Evolutionary conservation across 92 coral and sea anemone species (phyloP).

Genomic region (Micromussa lordhowensis): DNA sequence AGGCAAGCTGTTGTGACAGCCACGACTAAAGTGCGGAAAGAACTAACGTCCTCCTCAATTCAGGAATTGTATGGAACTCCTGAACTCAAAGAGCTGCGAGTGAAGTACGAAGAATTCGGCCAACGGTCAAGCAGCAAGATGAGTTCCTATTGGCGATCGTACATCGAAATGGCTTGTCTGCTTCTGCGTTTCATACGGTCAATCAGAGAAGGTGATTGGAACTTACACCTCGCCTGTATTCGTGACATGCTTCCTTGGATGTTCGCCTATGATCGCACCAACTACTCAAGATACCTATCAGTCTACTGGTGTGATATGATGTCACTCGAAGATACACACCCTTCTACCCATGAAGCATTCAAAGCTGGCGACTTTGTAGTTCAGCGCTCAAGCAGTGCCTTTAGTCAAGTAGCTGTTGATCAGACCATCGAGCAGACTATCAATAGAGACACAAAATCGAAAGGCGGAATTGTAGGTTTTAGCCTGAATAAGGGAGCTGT

Average conservation of each 20-base stretch:
- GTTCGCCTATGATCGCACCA: slow-evolving; percentile 64
- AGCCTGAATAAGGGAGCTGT: slow-evolving; percentile 54
- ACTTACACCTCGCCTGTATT: slow-evolving; percentile 49
- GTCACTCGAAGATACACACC: slow-evolving; percentile 19
- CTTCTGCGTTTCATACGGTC: slow-evolving; percentile 55
- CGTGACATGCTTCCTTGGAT: slow-evolving; percentile 58
- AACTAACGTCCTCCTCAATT: no score
- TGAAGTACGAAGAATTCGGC: not conserved
- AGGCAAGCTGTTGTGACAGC: not conserved
- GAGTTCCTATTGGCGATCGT: not conserved
- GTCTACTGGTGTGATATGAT: slow-evolving; percentile 33
- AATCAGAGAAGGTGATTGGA: slow-evolving; percentile 64
- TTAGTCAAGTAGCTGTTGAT: slow-evolving; percentile 43
- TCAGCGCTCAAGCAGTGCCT: slow-evolving; percentile 25
- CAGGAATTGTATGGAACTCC: no score
- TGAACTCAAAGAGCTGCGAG: no score
- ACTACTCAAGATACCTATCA: slow-evolving; percentile 44
- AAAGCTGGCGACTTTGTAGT: slow-evolving; percentile 46
- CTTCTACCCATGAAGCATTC: slow-evolving; percentile 24
- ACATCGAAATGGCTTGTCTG: slow-evolving; percentile 40
- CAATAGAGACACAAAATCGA: slow-evolving; percentile 61
- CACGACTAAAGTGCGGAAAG: no score
- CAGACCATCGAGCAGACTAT: slow-evolving; percentile 58
- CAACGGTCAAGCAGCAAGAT: not conserved
- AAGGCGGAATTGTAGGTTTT: slow-evolving; percentile 48